A percentile compares a stretch with the other conserved stretches of the same genome.
Conservation (phyloP, 2,113 vertebrate species). For the Ochotona curzoniae region DNA sequence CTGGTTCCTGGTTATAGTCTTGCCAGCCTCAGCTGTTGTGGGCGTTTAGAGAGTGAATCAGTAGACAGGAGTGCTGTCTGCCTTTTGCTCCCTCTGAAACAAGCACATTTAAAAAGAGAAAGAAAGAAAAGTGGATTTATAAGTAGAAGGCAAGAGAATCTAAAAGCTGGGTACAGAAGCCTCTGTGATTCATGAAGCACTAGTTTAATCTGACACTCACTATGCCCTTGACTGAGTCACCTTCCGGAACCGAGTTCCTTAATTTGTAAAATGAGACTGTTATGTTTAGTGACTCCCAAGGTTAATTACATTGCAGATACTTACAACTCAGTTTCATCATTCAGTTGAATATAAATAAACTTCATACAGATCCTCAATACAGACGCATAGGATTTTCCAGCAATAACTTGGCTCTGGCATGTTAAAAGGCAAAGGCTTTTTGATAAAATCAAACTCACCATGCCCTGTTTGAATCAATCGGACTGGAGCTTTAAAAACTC, state of each 20-base stretch:
- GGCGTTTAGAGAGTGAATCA: no score
- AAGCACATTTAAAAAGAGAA: no score
- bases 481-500: background rate
- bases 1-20: no score
- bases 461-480: background rate
- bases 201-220: background rate
- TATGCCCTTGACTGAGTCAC: slow-evolving; percentile 31
- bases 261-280: slow-evolving; percentile 34
- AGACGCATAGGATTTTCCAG: background rate
- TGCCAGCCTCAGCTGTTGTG: no score
- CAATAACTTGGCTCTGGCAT: background rate
- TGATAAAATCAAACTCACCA: background rate
- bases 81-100: no score
- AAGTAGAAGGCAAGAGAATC: background rate
- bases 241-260: background rate
- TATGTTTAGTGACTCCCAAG: background rate
- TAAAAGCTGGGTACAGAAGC: background rate
- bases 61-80: no score
- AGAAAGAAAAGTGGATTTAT: background rate
- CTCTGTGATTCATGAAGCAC: background rate
- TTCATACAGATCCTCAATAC: background rate
- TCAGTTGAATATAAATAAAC: slow-evolving; percentile 18
- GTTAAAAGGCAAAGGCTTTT: slow-evolving; percentile 19
- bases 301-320: slow-evolving; percentile 22
- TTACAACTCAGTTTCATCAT: slow-evolving; percentile 33